Percentiles rank a stretch among this genome's conserved stretches.
Evolutionary conservation across 2,888 invertebrate genomes (phyloP).

Genomic region (Nasonia oneida): DNA sequence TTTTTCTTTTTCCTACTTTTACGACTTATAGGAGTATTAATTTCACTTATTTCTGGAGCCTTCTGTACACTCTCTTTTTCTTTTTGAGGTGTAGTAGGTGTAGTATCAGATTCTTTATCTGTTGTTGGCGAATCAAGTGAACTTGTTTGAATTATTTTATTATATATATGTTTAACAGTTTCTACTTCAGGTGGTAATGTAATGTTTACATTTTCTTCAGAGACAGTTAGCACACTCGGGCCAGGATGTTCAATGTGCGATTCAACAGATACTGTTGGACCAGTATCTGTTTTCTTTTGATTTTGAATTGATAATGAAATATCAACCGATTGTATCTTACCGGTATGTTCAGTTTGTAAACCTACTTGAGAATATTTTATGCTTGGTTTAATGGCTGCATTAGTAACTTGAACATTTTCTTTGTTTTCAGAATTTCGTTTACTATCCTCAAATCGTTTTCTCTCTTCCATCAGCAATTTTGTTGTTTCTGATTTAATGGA

Average conservation of each 20-base stretch:
- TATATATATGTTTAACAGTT: constrained; percentile 66
- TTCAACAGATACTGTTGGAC: constrained; percentile 71
- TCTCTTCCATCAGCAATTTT: constrained; percentile 35
- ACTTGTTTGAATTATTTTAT: constrained; percentile 72
- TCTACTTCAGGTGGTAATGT: constrained; percentile 71
- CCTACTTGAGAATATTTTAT: constrained; percentile 38
- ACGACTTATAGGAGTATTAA: constrained; percentile 64
- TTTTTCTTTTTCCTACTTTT: constrained; percentile 71
- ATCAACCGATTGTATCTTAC: constrained; percentile 71
- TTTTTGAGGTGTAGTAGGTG: constrained; percentile 63
- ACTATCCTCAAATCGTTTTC: neutral
- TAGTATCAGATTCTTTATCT: constrained; percentile 22
- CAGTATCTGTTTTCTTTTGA: constrained; percentile 65
- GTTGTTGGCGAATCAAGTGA: constrained; percentile 24
- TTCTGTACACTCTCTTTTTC: constrained; percentile 69
- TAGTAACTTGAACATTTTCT: neutral
- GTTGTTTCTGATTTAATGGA: neutral
- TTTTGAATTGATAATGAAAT: constrained; percentile 73
- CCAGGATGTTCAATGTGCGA: constrained; percentile 70
- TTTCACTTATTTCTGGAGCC: constrained; percentile 67
- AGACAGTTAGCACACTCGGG: constrained; percentile 67
- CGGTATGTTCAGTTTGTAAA: constrained; percentile 40
- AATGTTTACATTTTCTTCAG: constrained; percentile 73
- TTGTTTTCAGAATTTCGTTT: neutral
- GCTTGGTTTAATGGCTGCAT: constrained; percentile 14